Conservation (phyloP, 2,888 invertebrate genomes). For the Vanessa cardui region DNA sequence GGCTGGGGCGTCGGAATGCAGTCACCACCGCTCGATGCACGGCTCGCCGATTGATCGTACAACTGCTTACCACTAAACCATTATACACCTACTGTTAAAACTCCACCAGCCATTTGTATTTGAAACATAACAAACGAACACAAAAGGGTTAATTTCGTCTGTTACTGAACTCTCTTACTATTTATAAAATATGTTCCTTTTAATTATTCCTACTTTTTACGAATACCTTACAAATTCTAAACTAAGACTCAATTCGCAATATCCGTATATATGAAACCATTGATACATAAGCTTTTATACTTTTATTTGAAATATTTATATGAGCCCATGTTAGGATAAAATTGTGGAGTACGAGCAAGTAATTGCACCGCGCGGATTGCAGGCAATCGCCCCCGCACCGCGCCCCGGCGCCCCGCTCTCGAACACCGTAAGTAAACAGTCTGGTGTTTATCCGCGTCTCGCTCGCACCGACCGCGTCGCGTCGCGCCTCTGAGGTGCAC, state of each 20-base stretch:
- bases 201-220: too few relatives aligned
- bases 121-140: neutral
- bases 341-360: constrained; percentile 72
- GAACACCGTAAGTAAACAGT: constrained; percentile 83
- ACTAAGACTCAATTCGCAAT: neutral
- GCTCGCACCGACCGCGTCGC: constrained; percentile 81
- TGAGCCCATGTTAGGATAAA: constrained; percentile 61
- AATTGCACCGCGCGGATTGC: constrained; percentile 82
- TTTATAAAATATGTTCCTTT: too few relatives aligned
- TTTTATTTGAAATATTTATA: constrained; percentile 28
- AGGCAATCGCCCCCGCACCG: constrained; percentile 71
- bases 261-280: neutral
- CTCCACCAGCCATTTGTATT: neutral
- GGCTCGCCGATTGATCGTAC: constrained; percentile 70
- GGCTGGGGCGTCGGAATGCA: constrained; percentile 74
- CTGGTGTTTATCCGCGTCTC: constrained; percentile 83
- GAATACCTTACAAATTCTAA: neutral
- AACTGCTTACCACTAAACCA: constrained; percentile 47
- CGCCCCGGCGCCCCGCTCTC: constrained; percentile 71
- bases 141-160: neutral
- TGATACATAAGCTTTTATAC: neutral
- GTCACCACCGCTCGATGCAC: constrained; percentile 75
- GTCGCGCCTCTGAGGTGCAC: constrained; percentile 83
- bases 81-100: constrained; percentile 23
- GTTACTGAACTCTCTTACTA: too few relatives aligned